These are phyloP conservation scores for Notodonta ziczac DNA, from an alignment of 2,888 invertebrate genomes.

Conservation along the genomic window DNA sequence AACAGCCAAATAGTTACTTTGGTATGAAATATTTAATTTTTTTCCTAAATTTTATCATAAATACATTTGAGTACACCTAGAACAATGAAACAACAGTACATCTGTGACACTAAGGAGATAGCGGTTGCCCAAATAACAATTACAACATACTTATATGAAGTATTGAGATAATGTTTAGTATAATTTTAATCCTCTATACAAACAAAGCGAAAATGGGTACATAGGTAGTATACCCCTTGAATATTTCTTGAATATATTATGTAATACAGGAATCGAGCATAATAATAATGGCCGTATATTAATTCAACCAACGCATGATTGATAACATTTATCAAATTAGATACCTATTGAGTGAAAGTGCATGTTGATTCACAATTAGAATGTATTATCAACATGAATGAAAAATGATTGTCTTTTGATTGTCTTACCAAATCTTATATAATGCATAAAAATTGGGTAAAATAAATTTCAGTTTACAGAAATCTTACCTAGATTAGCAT, in stretches of 20 bases:
- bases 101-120: conserved; percentile 41
- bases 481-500: conserved; percentile 50
- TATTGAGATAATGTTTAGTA: conserved; percentile 27
- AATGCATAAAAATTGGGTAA: conserved; percentile 29
- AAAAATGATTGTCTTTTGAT: conserved; percentile 35
- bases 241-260: conserved; percentile 17
- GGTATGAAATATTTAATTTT: conserved; percentile 49
- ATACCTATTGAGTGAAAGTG: not conserved
- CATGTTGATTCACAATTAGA: conserved; percentile 17
- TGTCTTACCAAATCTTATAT: conserved; percentile 39
- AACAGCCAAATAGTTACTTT: conserved; percentile 66
- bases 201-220: conserved; percentile 51
- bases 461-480: conserved; percentile 43
- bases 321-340: not conserved
- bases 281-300: not conserved
- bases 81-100: conserved; percentile 40
- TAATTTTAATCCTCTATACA: conserved; percentile 44
- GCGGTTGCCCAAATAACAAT: conserved; percentile 27
- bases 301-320: not conserved
- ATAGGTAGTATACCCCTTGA: conserved; percentile 20
- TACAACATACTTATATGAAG: conserved; percentile 29
- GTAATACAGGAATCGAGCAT: conserved; percentile 16
- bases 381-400: conserved; percentile 22
- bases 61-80: conserved; percentile 47
- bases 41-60: conserved; percentile 46